These are phyloP conservation scores for Scaptomyza polygonia DNA, from an alignment of 2,888 invertebrate species.

Conservation along the genomic window DNA sequence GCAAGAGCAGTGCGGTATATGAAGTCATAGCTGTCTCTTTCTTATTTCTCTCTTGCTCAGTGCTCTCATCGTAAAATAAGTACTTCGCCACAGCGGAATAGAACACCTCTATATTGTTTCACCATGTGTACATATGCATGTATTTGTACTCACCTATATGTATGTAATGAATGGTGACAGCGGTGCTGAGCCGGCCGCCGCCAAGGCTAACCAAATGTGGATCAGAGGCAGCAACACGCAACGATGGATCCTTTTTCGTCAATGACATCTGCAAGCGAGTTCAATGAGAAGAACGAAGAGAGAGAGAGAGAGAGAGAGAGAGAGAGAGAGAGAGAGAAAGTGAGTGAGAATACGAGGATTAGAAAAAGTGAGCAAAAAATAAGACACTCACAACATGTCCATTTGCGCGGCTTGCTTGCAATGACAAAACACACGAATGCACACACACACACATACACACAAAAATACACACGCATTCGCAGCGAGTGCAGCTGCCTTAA, in stretches of 20 bases:
- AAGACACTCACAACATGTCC: slow-evolving; percentile 33
- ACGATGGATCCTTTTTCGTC: slow-evolving; percentile 84
- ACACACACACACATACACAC: neutral
- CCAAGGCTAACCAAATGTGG: slow-evolving; percentile 96
- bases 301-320: neutral
- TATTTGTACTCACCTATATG: slow-evolving; percentile 89
- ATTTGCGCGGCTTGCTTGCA: slow-evolving; percentile 30
- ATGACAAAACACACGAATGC: slow-evolving; percentile 22
- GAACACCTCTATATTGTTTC: too few species aligned
- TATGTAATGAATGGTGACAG: slow-evolving; percentile 95
- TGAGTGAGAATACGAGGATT: slow-evolving; percentile 8
- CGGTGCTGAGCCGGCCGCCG: slow-evolving; percentile 94
- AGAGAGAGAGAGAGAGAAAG: slow-evolving; percentile 11
- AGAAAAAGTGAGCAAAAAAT: slow-evolving; percentile 8
- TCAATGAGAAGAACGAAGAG: slow-evolving; percentile 29
- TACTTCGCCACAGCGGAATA: too few species aligned
- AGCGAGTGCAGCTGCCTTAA: slow-evolving; percentile 50
- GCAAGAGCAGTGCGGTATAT: too few species aligned
- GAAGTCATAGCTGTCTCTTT: too few species aligned
- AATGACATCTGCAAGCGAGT: slow-evolving; percentile 82
- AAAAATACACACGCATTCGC: slow-evolving; percentile 28
- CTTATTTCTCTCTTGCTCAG: too few species aligned
- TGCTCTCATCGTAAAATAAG: too few species aligned
- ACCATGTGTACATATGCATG: too few species aligned
- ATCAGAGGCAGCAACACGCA: slow-evolving; percentile 90